Base-by-base conservation (phyloP, 2,113 vertebrate genomes). In the Neoarius graeffei region DNA sequence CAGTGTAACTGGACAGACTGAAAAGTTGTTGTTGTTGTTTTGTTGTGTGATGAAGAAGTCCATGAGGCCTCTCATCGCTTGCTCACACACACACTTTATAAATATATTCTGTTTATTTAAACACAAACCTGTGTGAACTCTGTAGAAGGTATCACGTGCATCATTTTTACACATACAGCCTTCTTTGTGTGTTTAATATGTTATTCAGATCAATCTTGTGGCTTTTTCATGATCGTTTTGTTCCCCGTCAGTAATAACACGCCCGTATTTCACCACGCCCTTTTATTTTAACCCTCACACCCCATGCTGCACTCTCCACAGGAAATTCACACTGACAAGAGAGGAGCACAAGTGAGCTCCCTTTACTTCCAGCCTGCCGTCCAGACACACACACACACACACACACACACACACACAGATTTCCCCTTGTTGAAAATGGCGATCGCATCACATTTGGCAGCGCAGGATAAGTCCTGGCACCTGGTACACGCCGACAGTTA, bases 401-500 rank as follows among this genome's bases (percentile, higher is more conserved):
- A 57, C 14, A 57, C 56, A 81, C 19, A 35, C 79, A 56, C 67
- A 19, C 30, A 64, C 54, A 76, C 30, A 59, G 8, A 73, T 67
- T 84, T 84, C 19, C 62, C 56, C 60, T 81, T 60, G 56, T 88
- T 15, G 27, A 86, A 73, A 57, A 73, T 57, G 71, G 59, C 19
- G 81, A 85, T 83, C 81, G 80, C 86, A 54, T 79, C 60, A 79
- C 54, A 82, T 83, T 90, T 89, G 88, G 83, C 73, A 85, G 86
- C 50, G 42, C 79, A 71, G 83, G 60, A 86, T 84, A 86, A 76
- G 87, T 73, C 69, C 77, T 89, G 87, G 88, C 89, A 90, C 89
- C 87, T 89, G 89, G 87, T 86, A 89, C 69, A 74, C 83, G 88
- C 84, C 84, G 85, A 86, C 85, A 81, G 88, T 90, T 89, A 90